Base-by-base conservation (phyloP, 2,113 vertebrate species). In the Orthonyx spaldingii region DNA sequence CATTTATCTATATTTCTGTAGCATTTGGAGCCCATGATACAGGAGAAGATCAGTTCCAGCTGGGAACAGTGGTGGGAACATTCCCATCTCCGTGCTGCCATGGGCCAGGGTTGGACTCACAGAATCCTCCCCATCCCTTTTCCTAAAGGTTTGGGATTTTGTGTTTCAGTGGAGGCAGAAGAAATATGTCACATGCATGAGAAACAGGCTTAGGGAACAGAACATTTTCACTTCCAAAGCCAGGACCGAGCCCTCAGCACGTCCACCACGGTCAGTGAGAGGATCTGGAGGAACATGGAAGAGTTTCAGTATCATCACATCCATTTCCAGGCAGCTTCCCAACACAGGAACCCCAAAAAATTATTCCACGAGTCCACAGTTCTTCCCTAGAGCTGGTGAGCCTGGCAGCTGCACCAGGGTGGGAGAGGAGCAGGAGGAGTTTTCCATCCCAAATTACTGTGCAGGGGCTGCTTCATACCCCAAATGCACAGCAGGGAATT, bases 201-300 rank as follows among this genome's bases (percentile, higher is more conserved):
- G 55, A 9, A 50, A 6, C 28, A 3, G 13, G 41, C 26, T 21
- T 3, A 10, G 19, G 21, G 35, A 77, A 24, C 10, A 8, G 55
- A 60, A 23, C 9, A 6, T 55, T 65, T 42, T 7, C 32, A 14
- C 37, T 42, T 5, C 16, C 12, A n/a, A 11, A 24, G 42, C 39
- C 79, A 39, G 46, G 20, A 17, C 3, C 41, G 49, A 44, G 28
- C 46, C 35, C 41, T 6, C 5, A 2, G 37, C 59, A 2, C 3
- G 0, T 2, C 44, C n/a, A 1, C 23, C 1, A 0, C 1, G 0
- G 37, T 1, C 71, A 52, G 41, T 2, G 3, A 6, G 39, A 24
- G 12, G 17, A 1, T 20, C 56, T 16, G 21, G 8, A 11, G 15
- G 6, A 42, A 5, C 0, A 0, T 0, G n/a, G 44, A 41, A 7